phyloP scores from a whole-genome alignment of 1,140 invertebrate genomes.

The Trichonephila clavipes region DNA sequence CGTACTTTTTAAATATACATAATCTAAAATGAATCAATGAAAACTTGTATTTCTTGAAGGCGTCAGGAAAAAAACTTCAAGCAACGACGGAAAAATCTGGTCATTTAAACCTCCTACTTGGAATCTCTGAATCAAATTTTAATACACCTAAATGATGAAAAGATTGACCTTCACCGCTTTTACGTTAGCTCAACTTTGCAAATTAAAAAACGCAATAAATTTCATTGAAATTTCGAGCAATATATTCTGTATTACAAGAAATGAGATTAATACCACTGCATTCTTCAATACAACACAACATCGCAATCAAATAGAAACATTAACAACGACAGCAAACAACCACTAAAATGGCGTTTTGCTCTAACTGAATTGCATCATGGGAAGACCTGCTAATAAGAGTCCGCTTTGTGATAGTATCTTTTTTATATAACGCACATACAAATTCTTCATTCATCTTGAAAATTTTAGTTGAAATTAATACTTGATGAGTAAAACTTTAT shows the following conservation, averaged over 20 bases:
- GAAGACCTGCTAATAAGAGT: not conserved
- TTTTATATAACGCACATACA: not conserved
- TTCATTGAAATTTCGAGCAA: not conserved
- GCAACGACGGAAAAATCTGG: constrained; percentile 5
- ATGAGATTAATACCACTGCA: not conserved
- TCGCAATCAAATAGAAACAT: constrained; percentile 47
- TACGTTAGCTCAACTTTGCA: not conserved
- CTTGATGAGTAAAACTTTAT: too few species aligned
- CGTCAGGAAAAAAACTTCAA: constrained; percentile 11
- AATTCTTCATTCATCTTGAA: too few species aligned
- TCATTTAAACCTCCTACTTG: constrained; percentile 73
- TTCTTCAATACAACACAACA: constrained; percentile 50
- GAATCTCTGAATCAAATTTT: constrained; percentile 30
- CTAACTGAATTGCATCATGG: constrained; percentile 59
- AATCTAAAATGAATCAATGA: not conserved
- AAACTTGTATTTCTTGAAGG: not conserved
- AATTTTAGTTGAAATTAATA: too few species aligned
- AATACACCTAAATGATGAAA: constrained; percentile 56
- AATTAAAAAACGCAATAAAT: constrained; percentile 23
- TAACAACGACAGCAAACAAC: constrained; percentile 52
- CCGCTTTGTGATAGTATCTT: not conserved
- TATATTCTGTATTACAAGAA: not conserved
- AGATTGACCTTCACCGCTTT: constrained; percentile 68
- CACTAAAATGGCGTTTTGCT: constrained; percentile 73
- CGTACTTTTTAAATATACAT: not conserved